Evolutionary conservation across 2,888 invertebrate species (phyloP).

Genomic region (Drosophila tanythrix): DNA sequence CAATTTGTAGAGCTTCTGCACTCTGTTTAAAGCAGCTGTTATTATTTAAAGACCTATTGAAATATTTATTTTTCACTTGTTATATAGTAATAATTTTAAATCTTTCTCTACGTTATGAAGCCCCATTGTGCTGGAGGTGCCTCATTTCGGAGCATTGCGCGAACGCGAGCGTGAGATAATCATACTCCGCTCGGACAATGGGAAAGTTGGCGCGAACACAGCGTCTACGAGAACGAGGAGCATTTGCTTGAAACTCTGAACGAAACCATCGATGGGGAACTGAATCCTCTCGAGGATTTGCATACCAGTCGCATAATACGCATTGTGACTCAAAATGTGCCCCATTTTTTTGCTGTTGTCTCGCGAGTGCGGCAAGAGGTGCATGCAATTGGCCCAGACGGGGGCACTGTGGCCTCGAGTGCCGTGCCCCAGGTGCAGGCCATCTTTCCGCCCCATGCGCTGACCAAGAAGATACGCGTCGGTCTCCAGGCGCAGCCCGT

Average conservation of each 20-base stretch:
- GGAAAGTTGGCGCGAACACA: slow-evolving; percentile 99
- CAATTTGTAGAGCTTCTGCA: too few relatives aligned
- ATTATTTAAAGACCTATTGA: background rate
- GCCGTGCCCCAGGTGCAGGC: slow-evolving; percentile 95
- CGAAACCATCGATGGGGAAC: slow-evolving; percentile 87
- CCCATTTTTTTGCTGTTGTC: slow-evolving; percentile 98
- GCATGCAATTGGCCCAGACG: slow-evolving; percentile 98
- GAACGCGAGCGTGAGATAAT: slow-evolving; percentile 98
- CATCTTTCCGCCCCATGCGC: slow-evolving; percentile 96
- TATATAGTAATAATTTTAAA: background rate
- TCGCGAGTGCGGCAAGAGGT: slow-evolving; percentile 98
- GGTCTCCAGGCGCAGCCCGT: slow-evolving; percentile 99
- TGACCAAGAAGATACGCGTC: slow-evolving; percentile 99
- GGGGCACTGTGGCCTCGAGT: slow-evolving; percentile 97
- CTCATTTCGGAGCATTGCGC: slow-evolving; percentile 97
- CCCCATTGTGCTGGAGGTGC: slow-evolving; percentile 97
- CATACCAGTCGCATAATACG: slow-evolving; percentile 96
- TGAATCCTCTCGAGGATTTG: slow-evolving; percentile 91
- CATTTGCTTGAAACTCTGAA: slow-evolving; percentile 96
- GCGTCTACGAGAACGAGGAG: slow-evolving; percentile 93
- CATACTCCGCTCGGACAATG: slow-evolving; percentile 97
- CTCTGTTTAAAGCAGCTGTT: background rate
- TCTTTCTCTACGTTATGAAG: slow-evolving; percentile 85
- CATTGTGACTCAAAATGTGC: slow-evolving; percentile 98
- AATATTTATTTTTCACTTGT: background rate